phyloP scores from a whole-genome alignment of 2,113 vertebrate genomes.

The Cebus imitator region DNA sequence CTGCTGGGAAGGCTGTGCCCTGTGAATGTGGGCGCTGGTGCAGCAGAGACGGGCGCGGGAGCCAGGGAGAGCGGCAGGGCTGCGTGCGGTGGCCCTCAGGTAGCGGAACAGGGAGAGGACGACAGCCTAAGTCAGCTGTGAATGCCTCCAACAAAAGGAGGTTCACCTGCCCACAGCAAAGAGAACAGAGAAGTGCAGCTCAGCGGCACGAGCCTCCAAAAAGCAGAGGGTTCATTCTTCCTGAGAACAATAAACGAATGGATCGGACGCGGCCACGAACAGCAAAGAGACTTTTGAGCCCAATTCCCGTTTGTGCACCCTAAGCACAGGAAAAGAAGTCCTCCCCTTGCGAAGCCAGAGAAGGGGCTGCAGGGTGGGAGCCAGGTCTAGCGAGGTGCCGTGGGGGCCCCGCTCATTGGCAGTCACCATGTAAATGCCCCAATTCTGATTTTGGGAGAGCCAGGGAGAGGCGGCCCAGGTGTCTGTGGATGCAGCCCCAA shows the following conservation, averaged over 20 bases:
- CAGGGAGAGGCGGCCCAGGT: no score
- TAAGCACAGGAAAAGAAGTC: no score
- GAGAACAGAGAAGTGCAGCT: not conserved
- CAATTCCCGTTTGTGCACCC: not conserved
- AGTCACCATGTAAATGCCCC: rapidly evolving
- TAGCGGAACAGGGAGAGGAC: not conserved
- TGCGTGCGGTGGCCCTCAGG: not conserved
- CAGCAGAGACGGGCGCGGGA: no score
- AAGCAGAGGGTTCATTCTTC: not conserved
- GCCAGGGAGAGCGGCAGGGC: not conserved
- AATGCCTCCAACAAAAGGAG: not conserved
- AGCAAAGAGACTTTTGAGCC: not conserved
- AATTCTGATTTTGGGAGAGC: not conserved
- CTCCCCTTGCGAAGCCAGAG: not conserved
- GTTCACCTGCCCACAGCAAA: not conserved
- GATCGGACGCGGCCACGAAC: not conserved
- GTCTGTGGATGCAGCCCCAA: no score
- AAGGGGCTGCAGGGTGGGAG: not conserved
- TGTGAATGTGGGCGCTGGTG: not conserved
- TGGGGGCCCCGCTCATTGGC: no score
- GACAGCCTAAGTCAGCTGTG: not conserved
- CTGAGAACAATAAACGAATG: not conserved
- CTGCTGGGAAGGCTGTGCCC: not conserved
- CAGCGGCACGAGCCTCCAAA: no score
- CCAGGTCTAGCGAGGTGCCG: not conserved